Percentiles rank a stretch among this genome's conserved stretches.
Evolutionary conservation across 2,113 vertebrate species (phyloP).

Genomic region (Thymallus thymallus): DNA sequence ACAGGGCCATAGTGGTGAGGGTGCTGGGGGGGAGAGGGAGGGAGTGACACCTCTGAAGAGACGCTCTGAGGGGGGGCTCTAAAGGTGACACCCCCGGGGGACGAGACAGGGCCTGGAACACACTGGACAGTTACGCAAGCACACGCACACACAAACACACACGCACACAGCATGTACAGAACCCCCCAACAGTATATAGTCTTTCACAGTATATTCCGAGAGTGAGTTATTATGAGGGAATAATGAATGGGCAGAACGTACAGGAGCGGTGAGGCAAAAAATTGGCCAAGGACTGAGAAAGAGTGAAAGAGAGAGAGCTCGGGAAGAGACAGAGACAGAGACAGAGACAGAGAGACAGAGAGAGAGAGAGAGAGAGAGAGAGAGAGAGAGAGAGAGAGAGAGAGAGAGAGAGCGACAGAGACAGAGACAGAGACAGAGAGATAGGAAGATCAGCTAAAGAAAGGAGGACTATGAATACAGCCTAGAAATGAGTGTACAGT

Average conservation of each 20-base stretch:
- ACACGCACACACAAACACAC: background rate
- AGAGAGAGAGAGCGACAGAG: conserved; percentile 1
- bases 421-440: conserved; percentile 11
- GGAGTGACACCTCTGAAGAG: conserved; percentile 83
- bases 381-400: conserved; percentile 9
- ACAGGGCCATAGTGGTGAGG: conserved; percentile 72
- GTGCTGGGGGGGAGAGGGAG: conserved; percentile 81
- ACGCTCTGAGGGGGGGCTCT: conserved; percentile 75
- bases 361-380: conserved; percentile 8
- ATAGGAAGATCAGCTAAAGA: no score
- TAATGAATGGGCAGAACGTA: conserved; percentile 54
- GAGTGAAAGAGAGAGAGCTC: background rate
- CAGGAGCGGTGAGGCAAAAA: conserved; percentile 70
- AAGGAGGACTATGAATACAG: no score
- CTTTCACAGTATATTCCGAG: conserved; percentile 57
- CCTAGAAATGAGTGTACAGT: no score
- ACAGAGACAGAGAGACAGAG: conserved; percentile 1
- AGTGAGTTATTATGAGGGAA: conserved; percentile 61
- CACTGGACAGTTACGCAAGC: conserved; percentile 58
- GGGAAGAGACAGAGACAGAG: conserved; percentile 10
- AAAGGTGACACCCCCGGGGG: conserved; percentile 72
- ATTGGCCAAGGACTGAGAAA: conserved; percentile 52
- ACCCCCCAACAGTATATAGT: background rate
- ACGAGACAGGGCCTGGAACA: conserved; percentile 75
- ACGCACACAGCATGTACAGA: background rate